A percentile compares a stretch with the other conserved stretches of the same genome.
Conservation (phyloP, 92 coral and sea anemone genomes). For the Epizoanthus stellaris region DNA sequence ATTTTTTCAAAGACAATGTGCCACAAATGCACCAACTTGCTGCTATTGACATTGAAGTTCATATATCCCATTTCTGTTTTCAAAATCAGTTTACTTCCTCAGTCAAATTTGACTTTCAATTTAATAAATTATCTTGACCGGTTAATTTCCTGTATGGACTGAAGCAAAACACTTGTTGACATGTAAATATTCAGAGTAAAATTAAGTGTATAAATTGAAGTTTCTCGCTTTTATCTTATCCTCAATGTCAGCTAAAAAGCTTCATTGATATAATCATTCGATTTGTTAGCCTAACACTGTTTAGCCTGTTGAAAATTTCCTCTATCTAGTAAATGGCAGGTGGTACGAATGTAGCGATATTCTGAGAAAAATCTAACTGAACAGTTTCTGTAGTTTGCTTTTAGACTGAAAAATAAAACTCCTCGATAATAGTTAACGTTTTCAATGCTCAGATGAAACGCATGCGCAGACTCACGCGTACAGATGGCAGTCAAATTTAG, state of each 20-base stretch:
- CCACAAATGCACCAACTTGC: too few species aligned
- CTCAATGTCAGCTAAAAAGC: neutral
- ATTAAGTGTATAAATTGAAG: neutral
- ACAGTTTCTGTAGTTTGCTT: neutral
- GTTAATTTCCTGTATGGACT: too few species aligned
- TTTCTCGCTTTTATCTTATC: neutral
- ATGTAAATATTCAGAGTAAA: neutral
- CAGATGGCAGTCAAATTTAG: too few species aligned
- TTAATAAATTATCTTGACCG: too few species aligned
- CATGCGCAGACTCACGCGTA: too few species aligned
- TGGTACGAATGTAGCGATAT: neutral
- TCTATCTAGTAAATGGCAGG: neutral
- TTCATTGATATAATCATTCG: neutral
- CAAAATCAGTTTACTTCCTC: too few species aligned
- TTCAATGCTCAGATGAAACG: too few species aligned
- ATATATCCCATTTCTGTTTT: too few species aligned
- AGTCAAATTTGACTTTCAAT: too few species aligned
- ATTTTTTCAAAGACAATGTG: too few species aligned
- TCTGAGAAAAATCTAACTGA: neutral
- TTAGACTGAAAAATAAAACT: neutral
- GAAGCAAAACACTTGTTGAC: neutral
- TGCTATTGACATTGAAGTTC: too few species aligned
- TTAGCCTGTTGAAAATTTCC: slow-evolving; percentile 14
- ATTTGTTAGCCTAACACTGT: slow-evolving; percentile 25
- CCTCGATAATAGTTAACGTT: too few species aligned